Evolutionary conservation across 2,797 vertebrate species (phyloP).

Genomic region (Chelmon rostratus): DNA sequence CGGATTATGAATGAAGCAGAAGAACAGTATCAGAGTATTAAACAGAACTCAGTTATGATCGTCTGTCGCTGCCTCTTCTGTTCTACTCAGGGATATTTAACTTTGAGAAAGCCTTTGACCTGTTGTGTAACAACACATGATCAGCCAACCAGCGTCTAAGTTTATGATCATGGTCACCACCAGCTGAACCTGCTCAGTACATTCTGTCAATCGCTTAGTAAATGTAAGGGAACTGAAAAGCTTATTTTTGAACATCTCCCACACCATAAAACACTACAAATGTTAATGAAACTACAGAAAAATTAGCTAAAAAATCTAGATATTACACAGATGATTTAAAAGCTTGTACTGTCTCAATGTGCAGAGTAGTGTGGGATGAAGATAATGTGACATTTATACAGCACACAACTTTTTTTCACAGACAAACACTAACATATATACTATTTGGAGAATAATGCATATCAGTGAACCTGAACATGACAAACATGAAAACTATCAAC

Average conservation of each 20-base stretch:
- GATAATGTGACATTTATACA: background rate
- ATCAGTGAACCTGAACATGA: too few relatives aligned
- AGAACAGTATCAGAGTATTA: background rate
- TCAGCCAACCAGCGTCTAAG: background rate
- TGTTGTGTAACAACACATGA: slow-evolving; percentile 15
- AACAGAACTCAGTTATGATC: background rate
- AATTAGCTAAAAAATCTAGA: background rate
- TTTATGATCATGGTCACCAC: background rate
- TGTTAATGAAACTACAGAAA: too few relatives aligned
- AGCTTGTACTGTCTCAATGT: background rate
- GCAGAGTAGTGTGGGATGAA: background rate
- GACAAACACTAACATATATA: too few relatives aligned
- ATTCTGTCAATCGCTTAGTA: background rate
- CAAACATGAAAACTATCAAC: too few relatives aligned
- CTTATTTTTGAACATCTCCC: too few relatives aligned
- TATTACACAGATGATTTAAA: background rate
- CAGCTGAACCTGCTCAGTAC: slow-evolving; percentile 7
- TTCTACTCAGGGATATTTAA: background rate
- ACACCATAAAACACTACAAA: background rate
- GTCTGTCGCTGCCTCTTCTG: background rate
- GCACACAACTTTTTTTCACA: too few relatives aligned
- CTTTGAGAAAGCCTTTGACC: slow-evolving; percentile 1
- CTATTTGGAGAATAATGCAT: too few relatives aligned
- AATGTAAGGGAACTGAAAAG: slow-evolving; percentile 12
- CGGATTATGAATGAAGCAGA: background rate